These are phyloP conservation scores for Drosophila nr. perissopoda DNA, from an alignment of 2,888 invertebrate species.

Conservation along the genomic window DNA sequence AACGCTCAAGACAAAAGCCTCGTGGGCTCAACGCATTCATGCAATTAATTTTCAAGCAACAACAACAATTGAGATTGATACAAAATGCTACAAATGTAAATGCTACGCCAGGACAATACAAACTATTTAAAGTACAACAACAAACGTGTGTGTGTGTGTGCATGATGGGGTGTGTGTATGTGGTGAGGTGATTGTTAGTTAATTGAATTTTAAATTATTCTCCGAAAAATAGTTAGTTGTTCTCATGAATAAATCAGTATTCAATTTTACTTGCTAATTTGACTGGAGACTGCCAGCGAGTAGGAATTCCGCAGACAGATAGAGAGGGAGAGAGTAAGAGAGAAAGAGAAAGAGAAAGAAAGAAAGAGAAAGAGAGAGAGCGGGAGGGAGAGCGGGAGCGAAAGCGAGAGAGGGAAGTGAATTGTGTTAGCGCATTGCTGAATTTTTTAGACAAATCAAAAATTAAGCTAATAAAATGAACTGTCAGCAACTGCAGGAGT, in stretches of 20 bases:
- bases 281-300: constrained; percentile 57
- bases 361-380: background rate
- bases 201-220: constrained; percentile 77
- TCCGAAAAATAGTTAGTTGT: constrained; percentile 62
- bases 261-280: constrained; percentile 78
- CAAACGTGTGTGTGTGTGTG: constrained; percentile 1
- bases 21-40: constrained; percentile 27
- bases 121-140: background rate
- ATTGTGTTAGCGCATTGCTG: constrained; percentile 42
- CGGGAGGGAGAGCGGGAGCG: rapidly evolving
- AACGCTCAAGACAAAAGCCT: constrained; percentile 57
- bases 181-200: constrained; percentile 44
- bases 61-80: constrained; percentile 18
- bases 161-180: constrained; percentile 4
- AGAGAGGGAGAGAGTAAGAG: background rate
- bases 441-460: constrained; percentile 58
- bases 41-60: constrained; percentile 35
- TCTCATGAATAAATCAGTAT: constrained; percentile 76
- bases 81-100: constrained; percentile 36
- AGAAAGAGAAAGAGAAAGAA: background rate
- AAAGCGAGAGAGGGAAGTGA: background rate
- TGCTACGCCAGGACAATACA: constrained; percentile 34
- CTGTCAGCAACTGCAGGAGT: constrained; percentile 54
- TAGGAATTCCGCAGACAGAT: background rate
- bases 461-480: constrained; percentile 63